Evolutionary conservation across 35 echinoderm and acorn worm species (phyloP).

Genomic region (Apostichopus parvimensis): DNA sequence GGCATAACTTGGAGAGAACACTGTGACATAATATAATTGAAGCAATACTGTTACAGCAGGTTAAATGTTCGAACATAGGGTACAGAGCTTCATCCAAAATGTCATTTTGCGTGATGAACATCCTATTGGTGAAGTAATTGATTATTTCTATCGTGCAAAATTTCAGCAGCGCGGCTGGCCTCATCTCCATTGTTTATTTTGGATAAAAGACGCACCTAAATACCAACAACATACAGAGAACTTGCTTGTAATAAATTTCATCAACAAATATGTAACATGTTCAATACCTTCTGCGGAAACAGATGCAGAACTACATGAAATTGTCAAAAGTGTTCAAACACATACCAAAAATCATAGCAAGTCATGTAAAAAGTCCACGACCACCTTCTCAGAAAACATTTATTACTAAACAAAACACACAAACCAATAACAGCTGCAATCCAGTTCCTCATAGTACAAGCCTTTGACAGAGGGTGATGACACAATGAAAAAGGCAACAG

Average conservation of each 20-base stretch:
- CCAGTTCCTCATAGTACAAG: no score
- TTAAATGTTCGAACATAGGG: constrained; percentile 55
- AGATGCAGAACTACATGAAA: constrained; percentile 72
- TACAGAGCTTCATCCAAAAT: constrained; percentile 64
- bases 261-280: constrained; percentile 72
- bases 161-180: constrained; percentile 61
- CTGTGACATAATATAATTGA: constrained; percentile 53
- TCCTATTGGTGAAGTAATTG: constrained; percentile 63
- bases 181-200: constrained; percentile 46
- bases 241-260: constrained; percentile 32
- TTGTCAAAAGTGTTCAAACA: constrained; percentile 58
- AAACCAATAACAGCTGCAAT: no score
- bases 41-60: constrained; percentile 65
- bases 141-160: constrained; percentile 64
- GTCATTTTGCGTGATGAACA: constrained; percentile 59
- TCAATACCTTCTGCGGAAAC: constrained; percentile 16
- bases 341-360: constrained; percentile 70
- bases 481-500: no score
- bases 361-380: constrained; percentile 55
- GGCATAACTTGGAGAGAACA: constrained; percentile 63
- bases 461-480: no score
- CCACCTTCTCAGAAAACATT: constrained; percentile 35
- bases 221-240: constrained; percentile 16
- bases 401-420: no score
- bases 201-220: constrained; percentile 12